Percentiles rank a stretch among this genome's conserved stretches.
phyloP scores from a whole-genome alignment of 2,113 vertebrate species.

The Myotis brandtii region DNA sequence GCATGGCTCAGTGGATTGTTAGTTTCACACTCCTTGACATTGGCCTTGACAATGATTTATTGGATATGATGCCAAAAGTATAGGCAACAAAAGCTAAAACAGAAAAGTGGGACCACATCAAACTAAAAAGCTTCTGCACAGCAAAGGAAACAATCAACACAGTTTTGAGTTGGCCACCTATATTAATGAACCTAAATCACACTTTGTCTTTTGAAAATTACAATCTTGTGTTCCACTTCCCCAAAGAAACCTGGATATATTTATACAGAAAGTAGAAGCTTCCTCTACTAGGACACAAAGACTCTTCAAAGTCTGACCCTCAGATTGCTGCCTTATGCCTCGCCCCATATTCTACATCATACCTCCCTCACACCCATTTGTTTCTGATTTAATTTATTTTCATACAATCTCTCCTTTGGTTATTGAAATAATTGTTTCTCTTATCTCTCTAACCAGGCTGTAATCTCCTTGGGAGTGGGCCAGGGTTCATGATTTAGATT shows the following conservation, averaged over 20 bases:
- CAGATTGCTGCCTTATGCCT: not conserved
- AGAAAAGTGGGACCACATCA: not conserved
- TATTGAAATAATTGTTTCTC: not conserved
- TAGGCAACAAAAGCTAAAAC: not conserved
- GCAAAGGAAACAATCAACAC: not conserved
- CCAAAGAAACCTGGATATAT: not conserved
- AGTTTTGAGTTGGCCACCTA: not conserved
- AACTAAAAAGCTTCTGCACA: not conserved
- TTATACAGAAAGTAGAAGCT: not conserved
- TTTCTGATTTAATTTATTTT: conserved; percentile 17
- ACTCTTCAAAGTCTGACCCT: not conserved
- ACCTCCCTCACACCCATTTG: not conserved
- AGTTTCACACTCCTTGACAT: not conserved
- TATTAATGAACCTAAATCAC: not conserved
- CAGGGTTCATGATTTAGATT: not conserved
- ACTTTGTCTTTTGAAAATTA: not conserved
- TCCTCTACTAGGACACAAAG: not conserved
- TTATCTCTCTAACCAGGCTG: not conserved
- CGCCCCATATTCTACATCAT: rapidly evolving
- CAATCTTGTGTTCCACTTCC: not conserved
- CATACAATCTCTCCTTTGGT: not conserved
- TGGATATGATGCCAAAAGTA: not conserved
- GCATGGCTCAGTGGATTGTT: not conserved
- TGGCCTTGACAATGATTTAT: not conserved
- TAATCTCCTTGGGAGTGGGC: not conserved